Base-by-base conservation (phyloP, 2,797 vertebrate genomes). In the Prunella strophiata region DNA sequence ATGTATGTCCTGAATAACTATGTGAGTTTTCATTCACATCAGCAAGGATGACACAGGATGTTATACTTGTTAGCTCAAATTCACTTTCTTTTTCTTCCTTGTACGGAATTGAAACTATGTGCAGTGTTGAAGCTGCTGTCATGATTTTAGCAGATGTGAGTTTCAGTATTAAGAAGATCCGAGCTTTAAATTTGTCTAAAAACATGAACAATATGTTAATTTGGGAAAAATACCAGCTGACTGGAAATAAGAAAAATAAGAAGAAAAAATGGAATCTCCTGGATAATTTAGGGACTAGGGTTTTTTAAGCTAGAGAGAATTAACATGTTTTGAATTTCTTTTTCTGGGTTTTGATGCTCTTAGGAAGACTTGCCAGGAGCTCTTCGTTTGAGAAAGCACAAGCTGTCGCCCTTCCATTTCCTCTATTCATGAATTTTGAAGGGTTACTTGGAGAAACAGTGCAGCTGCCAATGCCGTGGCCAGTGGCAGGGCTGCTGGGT, bases 161-260 rank as follows among this genome's bases (percentile, higher is more conserved):
- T 54, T 90, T 86, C 62, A 54, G 22, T 50, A 54, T 68, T 81
- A 65, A 70, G 71, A 82, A 72, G 54, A 62, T 72, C 13, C 6
- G 16, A 61, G 38, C 47, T 90, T 91, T 47, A 84, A 81, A 86
- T 78, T 65, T 10, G 27, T 78, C 38, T 83, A 59, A 83, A 89
- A 63, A 10, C 7, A 72, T 26, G 50, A 65, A 52, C 70, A 84
- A 32, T 36, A 66, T 54, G 38, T 81, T 86, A 61, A 68, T 90
- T 63, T 73, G 36, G 11, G 51, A 74, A 85, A 95, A 91, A 72
- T 42, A 70, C 8, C 32, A 65, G 13, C 62, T 75, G 50, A 10
- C 30, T 70, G 48, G 10, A 88, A 92, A 68, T 63, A 63, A 71
- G 13, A 88, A 84, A 91, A 88, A 78, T 80, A 61, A 42, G 23